Conservation (phyloP, 2,888 invertebrate genomes). For the Drosophila kambysellisi region DNA sequence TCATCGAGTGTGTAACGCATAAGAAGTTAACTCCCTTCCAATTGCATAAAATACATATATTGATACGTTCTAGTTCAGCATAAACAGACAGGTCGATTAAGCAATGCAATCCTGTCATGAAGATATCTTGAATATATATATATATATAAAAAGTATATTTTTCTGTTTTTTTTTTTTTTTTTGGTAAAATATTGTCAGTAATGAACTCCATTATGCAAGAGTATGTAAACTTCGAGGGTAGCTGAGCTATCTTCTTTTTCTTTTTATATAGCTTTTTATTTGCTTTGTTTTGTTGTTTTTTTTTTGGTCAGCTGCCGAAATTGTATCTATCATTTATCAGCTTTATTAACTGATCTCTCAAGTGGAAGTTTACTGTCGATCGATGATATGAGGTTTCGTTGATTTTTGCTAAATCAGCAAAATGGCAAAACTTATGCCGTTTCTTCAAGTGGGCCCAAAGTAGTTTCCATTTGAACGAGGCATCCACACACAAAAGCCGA, state of each 20-base stretch:
- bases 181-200: not conserved
- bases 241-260: not conserved
- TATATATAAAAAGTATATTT: too few relatives aligned
- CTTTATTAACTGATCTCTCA: slow-evolving; percentile 77
- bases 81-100: not conserved
- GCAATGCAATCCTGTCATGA: not conserved
- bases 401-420: slow-evolving; percentile 53
- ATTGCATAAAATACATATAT: not conserved
- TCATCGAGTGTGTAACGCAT: not conserved
- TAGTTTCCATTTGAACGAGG: slow-evolving; percentile 46
- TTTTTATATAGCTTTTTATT: not conserved
- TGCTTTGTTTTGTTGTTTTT: slow-evolving; percentile 8
- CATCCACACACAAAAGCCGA: slow-evolving; percentile 20
- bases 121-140: not conserved
- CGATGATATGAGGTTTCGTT: slow-evolving; percentile 60
- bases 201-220: not conserved
- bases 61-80: not conserved
- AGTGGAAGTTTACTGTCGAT: slow-evolving; percentile 60
- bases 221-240: not conserved
- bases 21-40: not conserved
- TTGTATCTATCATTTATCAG: slow-evolving; percentile 78
- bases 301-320: slow-evolving; percentile 45
- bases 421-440: slow-evolving; percentile 52
- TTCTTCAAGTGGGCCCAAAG: slow-evolving; percentile 44
- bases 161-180: too few relatives aligned